Evolutionary conservation across 2,113 vertebrate genomes (phyloP), one percentile per base, ranked within the genome.

Genomic region (Procavia capensis): DNA sequence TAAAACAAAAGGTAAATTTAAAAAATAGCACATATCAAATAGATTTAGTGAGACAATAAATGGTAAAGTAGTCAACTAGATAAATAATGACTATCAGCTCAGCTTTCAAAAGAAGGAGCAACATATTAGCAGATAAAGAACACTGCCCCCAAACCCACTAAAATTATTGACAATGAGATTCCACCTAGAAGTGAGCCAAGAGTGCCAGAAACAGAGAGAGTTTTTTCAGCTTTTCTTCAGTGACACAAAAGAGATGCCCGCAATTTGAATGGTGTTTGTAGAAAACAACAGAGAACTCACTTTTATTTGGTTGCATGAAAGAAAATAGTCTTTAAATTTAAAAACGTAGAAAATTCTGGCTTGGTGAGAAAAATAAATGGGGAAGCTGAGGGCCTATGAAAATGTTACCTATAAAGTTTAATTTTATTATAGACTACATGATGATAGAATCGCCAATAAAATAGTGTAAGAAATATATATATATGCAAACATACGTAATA

Each of bases 231-330:
- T 90, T 80, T n/a, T 29, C 45, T 86, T 85, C 84, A 16, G 41
- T 76, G 41, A n/a, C 91, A 50, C 82, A 74, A 82, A 76, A 82
- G 20, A 74, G 17, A 75, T 19, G 85, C 6, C n/a, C 19, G 72
- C 7, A 54, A 92, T 9, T 78, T 6, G n/a, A 41, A 6, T 3
- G 54, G n/a, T 57, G 13, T 64, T 92, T 70, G 43, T 7, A n/a
- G 75, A 76, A 92, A 75, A 64, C 25, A 79, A 87, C 13, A 59
- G 64, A 61, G 27, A 88, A 85, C 1, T 80, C 9, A 50, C 11
- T 41, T 92, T 87, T 82, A 90, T 89, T 92, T 91, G 78, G 41
- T 7, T 79, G 7, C 31, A 50, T 66, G 13, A 87, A 82, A 90
- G 17, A 84, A 63, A 16, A 89, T 86, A 20, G 16, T 57, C 36